Percentiles rank a stretch among this genome's conserved stretches.
Evolutionary conservation across 2,113 vertebrate species (phyloP).

Genomic region (Aix galericulata): DNA sequence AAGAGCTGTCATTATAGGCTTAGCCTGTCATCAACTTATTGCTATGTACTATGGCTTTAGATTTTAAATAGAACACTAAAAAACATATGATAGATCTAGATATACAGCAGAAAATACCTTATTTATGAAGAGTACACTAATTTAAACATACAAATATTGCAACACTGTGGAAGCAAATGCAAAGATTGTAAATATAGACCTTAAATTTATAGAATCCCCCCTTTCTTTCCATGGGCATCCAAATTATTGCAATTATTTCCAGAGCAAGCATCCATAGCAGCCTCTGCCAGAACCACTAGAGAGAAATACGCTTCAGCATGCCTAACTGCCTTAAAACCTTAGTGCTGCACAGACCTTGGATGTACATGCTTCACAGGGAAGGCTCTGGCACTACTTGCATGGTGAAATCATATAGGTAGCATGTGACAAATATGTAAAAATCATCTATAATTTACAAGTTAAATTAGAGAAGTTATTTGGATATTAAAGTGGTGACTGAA

Average conservation of each 20-base stretch:
- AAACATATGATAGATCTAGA: rapidly evolving
- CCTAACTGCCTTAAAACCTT: not conserved
- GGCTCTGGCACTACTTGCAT: not conserved
- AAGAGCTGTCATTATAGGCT: not conserved
- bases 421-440: not conserved
- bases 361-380: not conserved
- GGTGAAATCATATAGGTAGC: not conserved
- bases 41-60: not conserved
- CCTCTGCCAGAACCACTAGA: not conserved
- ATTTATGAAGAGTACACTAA: not conserved
- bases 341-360: not conserved
- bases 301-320: not conserved
- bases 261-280: not conserved
- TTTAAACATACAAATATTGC: not conserved
- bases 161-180: not conserved
- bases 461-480: not conserved
- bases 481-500: not conserved
- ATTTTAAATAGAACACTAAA: not conserved
- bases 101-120: not conserved
- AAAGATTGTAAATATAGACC: not conserved
- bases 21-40: not conserved
- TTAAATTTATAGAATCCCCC: not conserved
- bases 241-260: not conserved
- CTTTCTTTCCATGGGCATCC: not conserved
- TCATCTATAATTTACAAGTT: not conserved